Percentiles rank a stretch among this genome's conserved stretches.
Evolutionary conservation across 2,888 invertebrate species (phyloP).

Genomic region (Blera fallax): DNA sequence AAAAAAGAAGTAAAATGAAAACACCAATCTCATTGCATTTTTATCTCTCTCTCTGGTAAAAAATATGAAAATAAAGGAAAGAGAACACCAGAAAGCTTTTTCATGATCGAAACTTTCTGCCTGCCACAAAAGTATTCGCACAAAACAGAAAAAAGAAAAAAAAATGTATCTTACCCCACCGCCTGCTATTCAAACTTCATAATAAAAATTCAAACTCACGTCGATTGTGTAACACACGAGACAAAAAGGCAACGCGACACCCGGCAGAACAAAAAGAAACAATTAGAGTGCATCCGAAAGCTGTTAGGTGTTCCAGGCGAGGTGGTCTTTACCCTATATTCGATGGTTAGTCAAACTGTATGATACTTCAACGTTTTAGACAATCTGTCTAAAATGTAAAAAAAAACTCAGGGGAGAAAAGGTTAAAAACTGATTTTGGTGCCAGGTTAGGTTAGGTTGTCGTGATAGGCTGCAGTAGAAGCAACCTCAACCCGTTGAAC

Average conservation of each 20-base stretch:
- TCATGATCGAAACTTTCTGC: slow-evolving; percentile 11
- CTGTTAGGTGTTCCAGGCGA: not conserved
- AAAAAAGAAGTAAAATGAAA: slow-evolving; percentile 9
- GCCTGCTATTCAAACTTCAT: not conserved
- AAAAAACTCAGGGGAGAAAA: too few relatives aligned
- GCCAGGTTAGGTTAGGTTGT: too few relatives aligned
- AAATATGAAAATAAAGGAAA: not conserved
- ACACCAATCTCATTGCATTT: slow-evolving; percentile 7
- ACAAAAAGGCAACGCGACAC: slow-evolving; percentile 3
- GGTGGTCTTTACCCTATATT: not conserved
- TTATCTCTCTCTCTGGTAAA: not conserved
- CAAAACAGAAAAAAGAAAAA: not conserved
- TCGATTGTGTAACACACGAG: not conserved
- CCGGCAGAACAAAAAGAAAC: not conserved
- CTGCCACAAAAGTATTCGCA: not conserved
- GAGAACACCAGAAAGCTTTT: not conserved
- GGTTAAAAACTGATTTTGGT: too few relatives aligned
- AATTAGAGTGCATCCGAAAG: not conserved
- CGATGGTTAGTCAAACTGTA: too few relatives aligned
- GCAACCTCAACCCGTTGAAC: too few relatives aligned
- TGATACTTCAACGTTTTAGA: too few relatives aligned
- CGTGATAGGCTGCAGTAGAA: too few relatives aligned
- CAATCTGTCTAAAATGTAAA: too few relatives aligned
- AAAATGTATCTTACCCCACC: not conserved
- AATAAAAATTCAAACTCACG: not conserved